These are phyloP conservation scores for Drosophila bocqueti DNA, from an alignment of 1,140 invertebrate species.

Conservation along the genomic window DNA sequence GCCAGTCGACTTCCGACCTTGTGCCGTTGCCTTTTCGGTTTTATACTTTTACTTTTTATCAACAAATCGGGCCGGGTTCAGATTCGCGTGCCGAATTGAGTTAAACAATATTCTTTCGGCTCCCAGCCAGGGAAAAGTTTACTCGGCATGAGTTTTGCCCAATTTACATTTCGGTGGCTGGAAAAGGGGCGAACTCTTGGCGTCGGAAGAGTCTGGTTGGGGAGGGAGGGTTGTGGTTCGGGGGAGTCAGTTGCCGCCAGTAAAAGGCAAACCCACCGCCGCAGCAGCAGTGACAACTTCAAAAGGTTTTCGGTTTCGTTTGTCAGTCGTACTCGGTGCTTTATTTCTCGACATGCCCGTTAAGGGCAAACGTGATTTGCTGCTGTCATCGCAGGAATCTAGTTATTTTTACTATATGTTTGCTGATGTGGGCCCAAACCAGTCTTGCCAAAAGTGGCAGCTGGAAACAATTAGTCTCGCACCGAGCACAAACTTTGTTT, in stretches of 20 bases:
- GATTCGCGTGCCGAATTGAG: slow-evolving; percentile 65
- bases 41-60: slow-evolving; percentile 40
- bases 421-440: slow-evolving; percentile 38
- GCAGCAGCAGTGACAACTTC: slow-evolving; percentile 66
- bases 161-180: slow-evolving; percentile 63
- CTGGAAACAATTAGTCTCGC: slow-evolving; percentile 19
- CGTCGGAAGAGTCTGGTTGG: background rate
- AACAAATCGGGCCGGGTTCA: slow-evolving; percentile 41
- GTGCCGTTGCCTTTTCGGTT: slow-evolving; percentile 41
- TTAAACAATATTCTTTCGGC: slow-evolving; percentile 65
- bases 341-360: slow-evolving; percentile 27
- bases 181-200: background rate
- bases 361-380: slow-evolving; percentile 46
- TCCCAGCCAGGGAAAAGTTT: slow-evolving; percentile 40
- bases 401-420: slow-evolving; percentile 23
- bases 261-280: slow-evolving; percentile 30
- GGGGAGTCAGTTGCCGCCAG: slow-evolving; percentile 5
- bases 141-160: slow-evolving; percentile 30
- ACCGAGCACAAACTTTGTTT: slow-evolving; percentile 9
- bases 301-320: slow-evolving; percentile 52
- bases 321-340: slow-evolving; percentile 5
- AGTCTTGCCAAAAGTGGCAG: slow-evolving; percentile 40
- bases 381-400: background rate
- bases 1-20: slow-evolving; percentile 10
- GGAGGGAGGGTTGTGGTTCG: background rate